These are phyloP conservation scores for Hippolais icterina DNA, from an alignment of 2,113 vertebrate genomes.

Conservation along the genomic window DNA sequence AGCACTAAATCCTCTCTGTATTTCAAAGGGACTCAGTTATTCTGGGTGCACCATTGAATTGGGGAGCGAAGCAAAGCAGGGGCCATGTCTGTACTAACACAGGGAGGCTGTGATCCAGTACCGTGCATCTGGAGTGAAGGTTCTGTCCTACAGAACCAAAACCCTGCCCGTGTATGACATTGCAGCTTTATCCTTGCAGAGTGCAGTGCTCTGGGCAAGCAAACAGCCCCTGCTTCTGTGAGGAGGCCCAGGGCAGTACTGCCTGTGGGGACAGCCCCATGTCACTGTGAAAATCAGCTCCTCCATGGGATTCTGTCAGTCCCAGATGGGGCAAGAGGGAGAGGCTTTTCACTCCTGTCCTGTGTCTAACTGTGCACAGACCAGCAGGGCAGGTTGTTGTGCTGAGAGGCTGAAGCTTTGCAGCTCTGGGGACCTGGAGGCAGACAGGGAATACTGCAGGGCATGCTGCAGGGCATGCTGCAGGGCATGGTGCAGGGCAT, in stretches of 20 bases:
- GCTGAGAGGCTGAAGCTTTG: background rate
- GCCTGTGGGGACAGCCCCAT: background rate
- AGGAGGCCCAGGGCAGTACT: accelerated
- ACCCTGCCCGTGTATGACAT: background rate
- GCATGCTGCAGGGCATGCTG: background rate
- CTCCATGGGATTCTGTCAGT: background rate
- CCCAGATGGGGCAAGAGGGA: accelerated
- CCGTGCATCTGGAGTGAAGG: accelerated
- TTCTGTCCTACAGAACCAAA: background rate
- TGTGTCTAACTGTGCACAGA: background rate
- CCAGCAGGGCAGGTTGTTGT: too few relatives aligned
- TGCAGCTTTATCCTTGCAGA: background rate
- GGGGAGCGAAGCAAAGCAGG: background rate
- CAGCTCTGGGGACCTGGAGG: background rate
- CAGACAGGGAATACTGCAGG: background rate
- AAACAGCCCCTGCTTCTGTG: background rate
- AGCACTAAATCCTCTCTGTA: background rate
- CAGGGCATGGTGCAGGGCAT: background rate
- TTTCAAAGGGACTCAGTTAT: background rate
- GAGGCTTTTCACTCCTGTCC: background rate
- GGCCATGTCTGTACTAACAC: background rate
- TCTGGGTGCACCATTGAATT: background rate
- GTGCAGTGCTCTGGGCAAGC: background rate
- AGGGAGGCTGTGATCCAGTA: background rate
- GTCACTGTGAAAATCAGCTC: background rate